phyloP scores from a whole-genome alignment of 2,888 invertebrate genomes.

The Parnassius orleans region DNA sequence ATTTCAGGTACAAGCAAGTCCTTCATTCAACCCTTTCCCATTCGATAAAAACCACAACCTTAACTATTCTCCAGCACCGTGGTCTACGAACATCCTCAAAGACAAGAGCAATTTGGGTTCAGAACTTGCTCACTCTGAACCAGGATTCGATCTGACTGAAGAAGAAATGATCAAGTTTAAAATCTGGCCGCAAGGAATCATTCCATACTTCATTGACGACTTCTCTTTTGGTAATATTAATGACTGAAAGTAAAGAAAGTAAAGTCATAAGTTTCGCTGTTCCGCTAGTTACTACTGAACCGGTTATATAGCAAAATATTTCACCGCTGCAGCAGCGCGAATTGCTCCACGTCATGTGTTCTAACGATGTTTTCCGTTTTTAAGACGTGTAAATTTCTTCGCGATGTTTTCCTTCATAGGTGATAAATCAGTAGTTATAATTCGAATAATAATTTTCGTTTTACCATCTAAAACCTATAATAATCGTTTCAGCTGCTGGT shows the following conservation, averaged over 20 bases:
- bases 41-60: not conserved
- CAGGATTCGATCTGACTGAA: constrained; percentile 47
- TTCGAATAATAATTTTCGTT: too few species aligned
- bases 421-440: too few species aligned
- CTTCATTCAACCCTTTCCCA: not conserved
- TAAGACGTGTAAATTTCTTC: too few species aligned
- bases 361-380: too few species aligned
- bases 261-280: too few species aligned
- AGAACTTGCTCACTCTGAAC: constrained; percentile 30
- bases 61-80: constrained; percentile 2
- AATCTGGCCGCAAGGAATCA: constrained; percentile 57
- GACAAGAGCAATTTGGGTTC: constrained; percentile 5
- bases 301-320: too few species aligned
- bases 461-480: not conserved
- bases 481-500: too few species aligned
- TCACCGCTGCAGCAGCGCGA: too few species aligned
- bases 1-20: constrained; percentile 1
- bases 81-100: constrained; percentile 11
- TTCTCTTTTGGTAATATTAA: constrained; percentile 54
- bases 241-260: too few species aligned
- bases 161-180: constrained; percentile 54
- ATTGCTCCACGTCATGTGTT: too few species aligned
- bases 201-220: constrained; percentile 64
- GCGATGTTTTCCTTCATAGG: too few species aligned
- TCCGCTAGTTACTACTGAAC: too few species aligned